phyloP scores from a whole-genome alignment of 2,113 vertebrate species.

The Hydropotes inermis region DNA sequence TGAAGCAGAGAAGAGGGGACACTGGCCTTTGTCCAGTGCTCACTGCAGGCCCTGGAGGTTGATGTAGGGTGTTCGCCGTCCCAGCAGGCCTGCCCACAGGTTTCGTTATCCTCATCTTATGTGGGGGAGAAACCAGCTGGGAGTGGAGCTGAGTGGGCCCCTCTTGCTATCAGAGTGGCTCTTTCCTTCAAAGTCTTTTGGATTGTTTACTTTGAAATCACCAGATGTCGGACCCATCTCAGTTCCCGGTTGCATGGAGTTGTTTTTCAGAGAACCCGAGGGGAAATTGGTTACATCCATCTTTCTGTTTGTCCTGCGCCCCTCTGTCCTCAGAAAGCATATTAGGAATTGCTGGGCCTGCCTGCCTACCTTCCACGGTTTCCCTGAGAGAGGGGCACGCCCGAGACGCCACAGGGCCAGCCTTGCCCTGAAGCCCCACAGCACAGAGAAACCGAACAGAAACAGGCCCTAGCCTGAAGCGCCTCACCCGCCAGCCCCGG shows the following conservation, averaged over 20 bases:
- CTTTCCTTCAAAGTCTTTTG: background rate
- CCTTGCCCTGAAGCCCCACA: background rate
- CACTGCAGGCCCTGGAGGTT: background rate
- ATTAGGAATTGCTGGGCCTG: background rate
- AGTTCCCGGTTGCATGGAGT: background rate
- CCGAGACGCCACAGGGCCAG: background rate
- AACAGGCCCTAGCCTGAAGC: background rate
- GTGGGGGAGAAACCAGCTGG: rapidly evolving
- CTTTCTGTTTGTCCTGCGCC: background rate
- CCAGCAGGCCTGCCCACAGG: background rate
- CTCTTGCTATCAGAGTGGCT: background rate
- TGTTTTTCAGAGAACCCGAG: background rate
- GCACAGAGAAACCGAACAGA: background rate
- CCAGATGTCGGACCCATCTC: background rate
- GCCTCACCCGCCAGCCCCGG: rapidly evolving
- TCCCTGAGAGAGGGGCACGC: background rate
- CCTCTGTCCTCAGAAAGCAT: background rate
- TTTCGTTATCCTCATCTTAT: background rate
- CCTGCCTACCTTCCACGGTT: background rate
- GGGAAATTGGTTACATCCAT: background rate
- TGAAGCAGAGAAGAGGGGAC: background rate
- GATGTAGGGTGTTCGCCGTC: background rate
- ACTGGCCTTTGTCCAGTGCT: rapidly evolving
- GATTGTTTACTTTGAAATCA: background rate
- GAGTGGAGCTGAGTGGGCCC: background rate